phyloP scores from a whole-genome alignment of 1,140 invertebrate species.

The Mycetomoellerius zeteki region DNA sequence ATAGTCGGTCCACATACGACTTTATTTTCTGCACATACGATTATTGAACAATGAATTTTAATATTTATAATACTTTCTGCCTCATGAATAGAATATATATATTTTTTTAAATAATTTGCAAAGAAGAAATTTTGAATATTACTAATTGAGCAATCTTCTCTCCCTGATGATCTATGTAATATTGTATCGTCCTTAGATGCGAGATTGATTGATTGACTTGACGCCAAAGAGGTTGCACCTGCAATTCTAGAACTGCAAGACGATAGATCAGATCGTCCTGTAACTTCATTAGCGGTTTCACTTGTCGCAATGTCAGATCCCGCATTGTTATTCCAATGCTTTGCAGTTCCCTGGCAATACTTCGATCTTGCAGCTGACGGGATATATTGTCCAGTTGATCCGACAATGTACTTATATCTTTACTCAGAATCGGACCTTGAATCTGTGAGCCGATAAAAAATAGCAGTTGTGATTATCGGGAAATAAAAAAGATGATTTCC shows the following conservation, averaged over 20 bases:
- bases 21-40: constrained; percentile 88
- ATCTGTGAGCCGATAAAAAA: constrained; percentile 81
- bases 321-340: constrained; percentile 89
- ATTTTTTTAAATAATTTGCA: background rate
- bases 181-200: constrained; percentile 92
- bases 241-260: constrained; percentile 91
- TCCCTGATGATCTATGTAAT: constrained; percentile 91
- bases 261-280: constrained; percentile 92
- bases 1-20: constrained; percentile 88
- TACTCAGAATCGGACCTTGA: constrained; percentile 90
- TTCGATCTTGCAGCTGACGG: constrained; percentile 90
- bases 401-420: constrained; percentile 91
- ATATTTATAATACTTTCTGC: background rate
- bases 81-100: background rate
- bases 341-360: constrained; percentile 90
- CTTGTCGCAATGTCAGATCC: constrained; percentile 88
- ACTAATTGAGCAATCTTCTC: constrained; percentile 90
- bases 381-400: constrained; percentile 92
- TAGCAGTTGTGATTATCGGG: background rate
- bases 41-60: constrained; percentile 38
- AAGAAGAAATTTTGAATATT: background rate
- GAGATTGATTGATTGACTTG: constrained; percentile 91
- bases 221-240: constrained; percentile 89
- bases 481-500: background rate
- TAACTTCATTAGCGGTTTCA: constrained; percentile 90